Percentiles rank a stretch among this genome's conserved stretches.
Evolutionary conservation across 2,113 vertebrate genomes (phyloP).

Genomic region (Ranitomeya variabilis): DNA sequence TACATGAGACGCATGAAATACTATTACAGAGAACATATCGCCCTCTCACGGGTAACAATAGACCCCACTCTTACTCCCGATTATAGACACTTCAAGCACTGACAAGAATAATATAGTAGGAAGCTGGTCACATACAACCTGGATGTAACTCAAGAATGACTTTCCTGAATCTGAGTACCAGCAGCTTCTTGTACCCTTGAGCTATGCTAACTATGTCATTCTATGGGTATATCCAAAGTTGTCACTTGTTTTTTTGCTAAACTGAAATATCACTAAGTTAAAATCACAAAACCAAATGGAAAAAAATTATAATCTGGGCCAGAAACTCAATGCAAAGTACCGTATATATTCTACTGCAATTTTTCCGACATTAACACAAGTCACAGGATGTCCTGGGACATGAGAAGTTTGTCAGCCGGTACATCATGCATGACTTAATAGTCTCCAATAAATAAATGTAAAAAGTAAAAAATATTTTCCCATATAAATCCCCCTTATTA

Average conservation of each 20-base stretch:
- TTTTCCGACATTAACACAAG: not conserved
- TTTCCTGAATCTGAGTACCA: constrained; percentile 21
- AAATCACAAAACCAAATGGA: not conserved
- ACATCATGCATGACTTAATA: too few species aligned
- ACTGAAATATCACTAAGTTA: not conserved
- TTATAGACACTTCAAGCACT: constrained; percentile 1
- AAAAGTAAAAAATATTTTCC: constrained; percentile 40
- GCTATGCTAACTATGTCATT: constrained; percentile 14
- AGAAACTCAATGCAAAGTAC: too few species aligned
- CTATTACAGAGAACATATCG: not conserved
- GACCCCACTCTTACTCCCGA: not conserved
- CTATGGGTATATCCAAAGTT: not conserved
- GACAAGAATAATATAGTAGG: not conserved
- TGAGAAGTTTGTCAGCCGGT: not conserved
- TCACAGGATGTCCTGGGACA: not conserved
- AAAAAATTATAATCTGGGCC: not conserved
- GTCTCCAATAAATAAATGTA: not conserved
- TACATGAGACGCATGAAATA: not conserved
- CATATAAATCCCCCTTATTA: constrained; percentile 39
- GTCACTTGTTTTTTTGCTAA: not conserved
- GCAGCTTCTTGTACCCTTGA: constrained; percentile 25
- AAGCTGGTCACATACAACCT: not conserved
- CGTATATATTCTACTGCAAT: not conserved
- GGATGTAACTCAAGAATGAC: constrained; percentile 31
- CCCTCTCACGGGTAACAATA: not conserved